A percentile compares a stretch with the other conserved stretches of the same genome.
Evolutionary conservation across 2,888 invertebrate genomes (phyloP).

Genomic region (Aphidius colemani): DNA sequence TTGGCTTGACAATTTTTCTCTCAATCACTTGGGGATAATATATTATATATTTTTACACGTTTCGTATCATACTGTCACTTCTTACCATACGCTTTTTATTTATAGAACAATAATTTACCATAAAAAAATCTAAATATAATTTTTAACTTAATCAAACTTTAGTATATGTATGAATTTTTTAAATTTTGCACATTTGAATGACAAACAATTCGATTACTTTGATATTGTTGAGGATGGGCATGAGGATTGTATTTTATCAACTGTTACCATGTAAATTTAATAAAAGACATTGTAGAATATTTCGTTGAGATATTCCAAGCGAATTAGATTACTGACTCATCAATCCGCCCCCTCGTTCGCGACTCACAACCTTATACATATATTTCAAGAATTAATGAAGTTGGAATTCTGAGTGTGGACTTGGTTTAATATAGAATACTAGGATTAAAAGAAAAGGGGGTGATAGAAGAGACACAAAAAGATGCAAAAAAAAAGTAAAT

Average conservation of each 20-base stretch:
- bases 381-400: slow-evolving; percentile 36
- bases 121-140: too few species aligned
- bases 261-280: slow-evolving; percentile 50
- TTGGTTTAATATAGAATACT: background rate
- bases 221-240: background rate
- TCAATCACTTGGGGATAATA: slow-evolving; percentile 24
- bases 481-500: slow-evolving; percentile 7
- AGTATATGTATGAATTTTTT: background rate
- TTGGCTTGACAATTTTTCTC: slow-evolving; percentile 49
- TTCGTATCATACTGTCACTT: background rate
- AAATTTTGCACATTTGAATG: background rate
- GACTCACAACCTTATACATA: background rate
- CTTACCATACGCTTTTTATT: slow-evolving; percentile 2
- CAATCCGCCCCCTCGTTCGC: slow-evolving; percentile 37
- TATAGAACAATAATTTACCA: background rate
- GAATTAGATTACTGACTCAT: slow-evolving; percentile 51
- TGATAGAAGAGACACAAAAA: slow-evolving; percentile 6
- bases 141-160: background rate
- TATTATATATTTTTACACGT: slow-evolving; percentile 11
- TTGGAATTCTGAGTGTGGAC: slow-evolving; percentile 4
- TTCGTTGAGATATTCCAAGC: slow-evolving; percentile 40
- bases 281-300: slow-evolving; percentile 41
- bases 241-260: slow-evolving; percentile 30
- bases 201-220: slow-evolving; percentile 14
- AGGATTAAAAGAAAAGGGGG: slow-evolving; percentile 1